Conservation (phyloP, 2,888 invertebrate species). For the Cactoblastis cactorum region DNA sequence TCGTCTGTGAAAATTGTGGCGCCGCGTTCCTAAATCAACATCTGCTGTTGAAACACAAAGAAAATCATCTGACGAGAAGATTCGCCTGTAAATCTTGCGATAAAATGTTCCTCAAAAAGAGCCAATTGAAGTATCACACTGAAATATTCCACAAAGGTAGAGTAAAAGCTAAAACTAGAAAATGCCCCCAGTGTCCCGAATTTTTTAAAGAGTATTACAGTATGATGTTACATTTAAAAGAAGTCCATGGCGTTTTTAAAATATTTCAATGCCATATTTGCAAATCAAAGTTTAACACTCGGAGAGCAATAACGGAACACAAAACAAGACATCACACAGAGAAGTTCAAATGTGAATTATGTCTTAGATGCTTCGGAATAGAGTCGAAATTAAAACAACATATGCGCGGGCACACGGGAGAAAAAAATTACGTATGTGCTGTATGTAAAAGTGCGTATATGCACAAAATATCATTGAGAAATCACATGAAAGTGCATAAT, state of each 20-base stretch:
- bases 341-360: slow-evolving; percentile 61
- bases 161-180: slow-evolving; percentile 33
- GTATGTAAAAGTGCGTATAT: slow-evolving; percentile 65
- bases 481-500: slow-evolving; percentile 61
- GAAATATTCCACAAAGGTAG: slow-evolving; percentile 49
- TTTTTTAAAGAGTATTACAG: slow-evolving; percentile 50
- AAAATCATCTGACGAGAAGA: slow-evolving; percentile 33
- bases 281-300: slow-evolving; percentile 32
- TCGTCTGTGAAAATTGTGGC: slow-evolving; percentile 54
- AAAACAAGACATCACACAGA: slow-evolving; percentile 53
- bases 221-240: slow-evolving; percentile 43
- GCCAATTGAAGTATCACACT: slow-evolving; percentile 61
- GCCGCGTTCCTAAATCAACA: slow-evolving; percentile 46
- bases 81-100: slow-evolving; percentile 54
- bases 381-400: slow-evolving; percentile 65
- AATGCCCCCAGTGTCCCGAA: slow-evolving; percentile 41
- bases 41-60: slow-evolving; percentile 42
- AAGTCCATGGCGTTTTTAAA: slow-evolving; percentile 40
- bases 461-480: slow-evolving; percentile 53
- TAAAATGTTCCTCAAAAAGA: slow-evolving; percentile 54
- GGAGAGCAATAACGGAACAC: slow-evolving; percentile 47
- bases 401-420: slow-evolving; percentile 57
- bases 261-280: slow-evolving; percentile 44
- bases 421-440: slow-evolving; percentile 55
- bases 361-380: slow-evolving; percentile 63